These are phyloP conservation scores for Atethmia centrago DNA, from an alignment of 2,888 invertebrate species.

Conservation along the genomic window DNA sequence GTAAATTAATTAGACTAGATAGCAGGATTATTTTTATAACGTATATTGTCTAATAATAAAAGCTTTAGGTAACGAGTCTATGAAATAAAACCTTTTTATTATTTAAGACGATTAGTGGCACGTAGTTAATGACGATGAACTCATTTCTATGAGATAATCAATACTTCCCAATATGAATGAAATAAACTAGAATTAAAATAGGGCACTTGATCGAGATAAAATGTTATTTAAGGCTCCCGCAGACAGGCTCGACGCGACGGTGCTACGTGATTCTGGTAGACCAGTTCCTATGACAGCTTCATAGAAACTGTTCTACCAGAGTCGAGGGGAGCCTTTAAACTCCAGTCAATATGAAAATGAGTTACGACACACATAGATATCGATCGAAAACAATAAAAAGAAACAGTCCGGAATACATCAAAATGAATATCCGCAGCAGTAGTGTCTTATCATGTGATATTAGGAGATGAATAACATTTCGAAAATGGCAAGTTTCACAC, in stretches of 20 bases:
- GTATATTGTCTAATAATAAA: conserved; percentile 28
- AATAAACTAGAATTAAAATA: neutral
- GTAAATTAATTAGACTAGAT: conserved; percentile 59
- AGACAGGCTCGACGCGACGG: too few species aligned
- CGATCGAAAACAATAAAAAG: neutral
- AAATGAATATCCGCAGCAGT: neutral
- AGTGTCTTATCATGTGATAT: neutral
- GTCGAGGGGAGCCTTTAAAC: too few species aligned
- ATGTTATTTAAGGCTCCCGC: too few species aligned
- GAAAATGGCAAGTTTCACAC: conserved; percentile 2
- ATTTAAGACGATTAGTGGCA: neutral
- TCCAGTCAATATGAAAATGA: neutral
- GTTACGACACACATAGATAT: neutral
- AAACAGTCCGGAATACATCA: neutral
- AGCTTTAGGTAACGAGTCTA: conserved; percentile 8
- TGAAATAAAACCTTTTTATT: conserved; percentile 10
- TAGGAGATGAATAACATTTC: neutral
- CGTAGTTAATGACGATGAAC: conserved; percentile 3
- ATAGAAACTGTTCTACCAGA: too few species aligned
- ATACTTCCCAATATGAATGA: conserved; percentile 7
- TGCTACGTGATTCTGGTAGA: too few species aligned
- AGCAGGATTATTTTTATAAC: conserved; percentile 25
- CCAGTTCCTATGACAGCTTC: too few species aligned
- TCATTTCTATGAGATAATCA: conserved; percentile 10
- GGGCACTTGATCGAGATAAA: neutral